Conservation (phyloP, 2,797 vertebrate species). For the Chelon labrosus region DNA sequence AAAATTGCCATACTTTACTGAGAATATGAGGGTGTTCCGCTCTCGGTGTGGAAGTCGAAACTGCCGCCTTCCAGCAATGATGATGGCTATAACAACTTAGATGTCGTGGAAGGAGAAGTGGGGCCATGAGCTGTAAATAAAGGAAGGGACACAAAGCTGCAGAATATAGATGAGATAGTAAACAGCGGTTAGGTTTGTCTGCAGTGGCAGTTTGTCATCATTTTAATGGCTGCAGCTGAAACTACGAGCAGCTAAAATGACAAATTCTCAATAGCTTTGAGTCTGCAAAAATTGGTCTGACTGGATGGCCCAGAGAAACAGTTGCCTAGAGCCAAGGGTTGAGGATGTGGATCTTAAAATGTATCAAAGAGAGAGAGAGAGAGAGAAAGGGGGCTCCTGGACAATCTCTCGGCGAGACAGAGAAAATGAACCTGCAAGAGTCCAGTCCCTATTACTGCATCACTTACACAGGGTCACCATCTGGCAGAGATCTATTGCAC, state of each 20-base stretch:
- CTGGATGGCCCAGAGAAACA: constrained; percentile 5
- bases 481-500: constrained; percentile 79
- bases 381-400: constrained; percentile 8
- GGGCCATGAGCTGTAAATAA: constrained; percentile 35
- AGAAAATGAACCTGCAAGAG: constrained; percentile 69
- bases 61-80: constrained; percentile 12
- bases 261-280: constrained; percentile 33
- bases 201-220: constrained; percentile 42
- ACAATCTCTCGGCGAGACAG: constrained; percentile 57
- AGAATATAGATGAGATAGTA: constrained; percentile 57
- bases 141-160: constrained; percentile 24
- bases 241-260: constrained; percentile 44
- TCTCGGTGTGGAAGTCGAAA: constrained; percentile 32
- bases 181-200: constrained; percentile 42
- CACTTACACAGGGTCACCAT: constrained; percentile 72
- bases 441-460: constrained; percentile 61
- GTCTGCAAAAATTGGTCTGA: constrained; percentile 40
- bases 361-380: constrained; percentile 44
- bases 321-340: constrained; percentile 1
- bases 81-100: constrained; percentile 19
- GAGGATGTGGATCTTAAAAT: constrained; percentile 55
- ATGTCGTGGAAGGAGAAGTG: constrained; percentile 2
- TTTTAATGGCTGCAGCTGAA: constrained; percentile 45
- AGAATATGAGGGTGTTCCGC: constrained; percentile 24
- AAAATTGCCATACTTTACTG: constrained; percentile 28